phyloP scores from a whole-genome alignment of 2,113 vertebrate genomes.

The Crypturellus undulatus region DNA sequence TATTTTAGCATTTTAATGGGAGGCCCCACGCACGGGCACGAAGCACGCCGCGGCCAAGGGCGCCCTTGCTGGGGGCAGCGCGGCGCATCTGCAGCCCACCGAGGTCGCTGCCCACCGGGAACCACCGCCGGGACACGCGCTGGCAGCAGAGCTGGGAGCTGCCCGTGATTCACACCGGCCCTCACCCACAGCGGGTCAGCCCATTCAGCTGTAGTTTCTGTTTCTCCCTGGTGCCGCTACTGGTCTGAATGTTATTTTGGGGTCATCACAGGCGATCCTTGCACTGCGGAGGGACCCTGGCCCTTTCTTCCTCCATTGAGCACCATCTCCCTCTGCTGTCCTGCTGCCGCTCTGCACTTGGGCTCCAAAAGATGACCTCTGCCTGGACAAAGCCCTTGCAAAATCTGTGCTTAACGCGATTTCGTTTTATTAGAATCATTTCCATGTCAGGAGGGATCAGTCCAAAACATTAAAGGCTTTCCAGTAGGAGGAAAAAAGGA shows the following conservation, averaged over 20 bases:
- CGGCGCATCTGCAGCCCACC: conserved; percentile 57
- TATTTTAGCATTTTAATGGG: conserved; percentile 77
- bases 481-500: not conserved
- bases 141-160: not conserved
- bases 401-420: not conserved
- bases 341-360: not conserved
- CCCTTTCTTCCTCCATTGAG: conserved; percentile 19
- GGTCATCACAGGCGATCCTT: not conserved
- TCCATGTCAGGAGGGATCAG: not conserved
- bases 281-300: not conserved
- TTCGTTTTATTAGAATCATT: not conserved
- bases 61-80: conserved; percentile 53
- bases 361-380: not conserved
- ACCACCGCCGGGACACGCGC: conserved; percentile 33
- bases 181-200: not conserved
- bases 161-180: rapidly evolving
- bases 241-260: not conserved
- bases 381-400: not conserved
- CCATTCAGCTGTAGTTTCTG: rapidly evolving
- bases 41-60: conserved; percentile 60
- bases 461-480: not conserved
- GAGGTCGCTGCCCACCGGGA: conserved; percentile 63
- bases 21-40: conserved; percentile 44
- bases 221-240: not conserved
- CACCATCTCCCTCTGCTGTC: conserved; percentile 59